These are phyloP conservation scores for Cichlasoma orientale DNA, from an alignment of 2,797 vertebrate genomes.

Conservation along the genomic window DNA sequence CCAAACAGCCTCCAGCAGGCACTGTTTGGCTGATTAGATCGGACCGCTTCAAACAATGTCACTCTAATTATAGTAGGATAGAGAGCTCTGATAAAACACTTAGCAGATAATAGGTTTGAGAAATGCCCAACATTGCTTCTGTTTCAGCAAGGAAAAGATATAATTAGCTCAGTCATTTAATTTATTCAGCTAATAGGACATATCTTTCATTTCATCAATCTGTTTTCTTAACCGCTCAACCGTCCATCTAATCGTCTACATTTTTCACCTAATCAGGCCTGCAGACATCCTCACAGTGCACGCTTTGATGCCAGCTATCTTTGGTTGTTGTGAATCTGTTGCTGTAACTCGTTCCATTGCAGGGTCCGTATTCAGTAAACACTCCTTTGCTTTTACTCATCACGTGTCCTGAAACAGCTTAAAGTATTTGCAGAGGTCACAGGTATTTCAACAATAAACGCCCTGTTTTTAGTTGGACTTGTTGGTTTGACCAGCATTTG, in stretches of 20 bases:
- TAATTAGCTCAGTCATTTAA: neutral
- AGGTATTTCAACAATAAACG: conserved; percentile 29
- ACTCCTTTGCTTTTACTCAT: conserved; percentile 27
- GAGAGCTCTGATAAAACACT: conserved; percentile 3
- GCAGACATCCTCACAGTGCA: neutral
- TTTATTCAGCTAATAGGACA: neutral
- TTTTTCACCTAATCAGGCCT: neutral
- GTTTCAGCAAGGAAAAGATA: neutral
- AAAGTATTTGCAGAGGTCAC: conserved; percentile 38
- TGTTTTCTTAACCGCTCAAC: neutral
- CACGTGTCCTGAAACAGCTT: conserved; percentile 6
- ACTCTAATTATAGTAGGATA: neutral
- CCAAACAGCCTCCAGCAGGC: neutral
- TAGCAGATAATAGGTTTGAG: neutral
- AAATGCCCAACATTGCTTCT: conserved; percentile 9
- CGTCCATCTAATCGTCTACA: neutral
- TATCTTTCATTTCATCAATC: too few species aligned
- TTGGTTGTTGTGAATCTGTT: neutral
- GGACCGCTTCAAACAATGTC: conserved; percentile 8
- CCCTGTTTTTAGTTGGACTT: neutral
- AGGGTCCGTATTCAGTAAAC: neutral
- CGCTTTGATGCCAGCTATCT: neutral
- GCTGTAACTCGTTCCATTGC: neutral
- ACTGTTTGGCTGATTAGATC: conserved; percentile 39
- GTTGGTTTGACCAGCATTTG: conserved; percentile 3